Evolutionary conservation across 2,888 invertebrate species (phyloP), one percentile per base, ranked within the genome.

Genomic region (Selenia dentaria): DNA sequence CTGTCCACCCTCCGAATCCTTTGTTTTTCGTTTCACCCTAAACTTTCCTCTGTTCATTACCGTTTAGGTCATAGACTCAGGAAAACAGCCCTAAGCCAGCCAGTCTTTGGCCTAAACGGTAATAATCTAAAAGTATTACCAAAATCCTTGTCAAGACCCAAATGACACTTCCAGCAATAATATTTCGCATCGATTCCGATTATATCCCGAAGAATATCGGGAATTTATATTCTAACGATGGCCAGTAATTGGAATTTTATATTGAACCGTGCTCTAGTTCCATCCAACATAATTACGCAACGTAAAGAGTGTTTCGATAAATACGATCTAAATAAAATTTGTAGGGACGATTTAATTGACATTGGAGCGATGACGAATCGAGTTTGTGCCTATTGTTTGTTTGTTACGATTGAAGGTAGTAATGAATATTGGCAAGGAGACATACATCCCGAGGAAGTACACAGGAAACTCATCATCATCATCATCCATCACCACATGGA

Each of bases 151-250:
- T 22, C 0, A 22, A 22, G 8, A 2, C 2, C 22, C 1, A 39
- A 40, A 47, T 6, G 49, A 9, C 62, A 11, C 39, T 60, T 75
- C 72, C 49, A 70, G 65, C 20, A 28, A 8, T 18, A 20, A 54
- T 22, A 6, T n/a, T 25, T 62, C 62, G 22, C 25, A 32, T 50
- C 49, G 41, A 54, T 31, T 53, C 54, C 57, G 63, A 67, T 70
- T 74, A 69, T 74, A 67, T n/a, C 70, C 64, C 4, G 59, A 74
- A 74, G 73, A 74, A 76, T 74, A 74, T 75, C 67, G 62, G 54
- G 56, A 68, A 69, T 77, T 73, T 74, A 69, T 76, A 74, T 77
- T 74, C 71, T 78, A 73, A 75, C 70, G 71, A 67, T 65, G 70
- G 61, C 47, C 62, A 64, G 68, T 79, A 76, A 78, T 78, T 80